phyloP scores from a whole-genome alignment of 1,140 invertebrate genomes.

The Drosophila sturtevanti region DNA sequence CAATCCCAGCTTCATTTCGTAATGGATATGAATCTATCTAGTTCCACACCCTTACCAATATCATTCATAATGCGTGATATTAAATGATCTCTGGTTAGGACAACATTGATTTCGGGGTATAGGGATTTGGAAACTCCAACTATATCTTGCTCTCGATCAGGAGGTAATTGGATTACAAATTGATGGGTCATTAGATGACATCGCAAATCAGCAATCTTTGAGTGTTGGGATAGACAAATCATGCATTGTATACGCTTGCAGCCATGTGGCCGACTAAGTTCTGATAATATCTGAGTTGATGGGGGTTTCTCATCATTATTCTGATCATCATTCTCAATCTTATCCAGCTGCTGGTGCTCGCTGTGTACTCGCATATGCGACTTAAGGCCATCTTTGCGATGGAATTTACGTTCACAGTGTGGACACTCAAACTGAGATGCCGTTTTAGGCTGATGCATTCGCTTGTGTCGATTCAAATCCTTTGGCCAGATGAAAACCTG shows the following conservation, averaged over 20 bases:
- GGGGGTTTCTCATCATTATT: background rate
- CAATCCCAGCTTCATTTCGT: constrained; percentile 71
- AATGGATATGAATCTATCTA: constrained; percentile 71
- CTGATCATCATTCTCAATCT: constrained; percentile 7
- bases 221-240: constrained; percentile 70
- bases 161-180: constrained; percentile 25
- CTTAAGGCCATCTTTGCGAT: constrained; percentile 83
- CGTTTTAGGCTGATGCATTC: constrained; percentile 82
- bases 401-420: constrained; percentile 84
- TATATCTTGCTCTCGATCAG: constrained; percentile 30
- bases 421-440: constrained; percentile 84
- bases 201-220: constrained; percentile 65
- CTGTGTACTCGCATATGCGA: constrained; percentile 66
- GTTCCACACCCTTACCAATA: constrained; percentile 33
- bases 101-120: constrained; percentile 54
- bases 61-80: constrained; percentile 55
- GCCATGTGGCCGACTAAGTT: constrained; percentile 61
- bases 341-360: constrained; percentile 5
- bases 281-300: constrained; percentile 2
- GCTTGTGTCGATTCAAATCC: constrained; percentile 83
- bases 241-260: constrained; percentile 75
- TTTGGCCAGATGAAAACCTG: constrained; percentile 83
- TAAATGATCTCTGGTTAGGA: constrained; percentile 34
- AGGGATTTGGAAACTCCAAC: constrained; percentile 29
- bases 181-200: constrained; percentile 56